These are phyloP conservation scores for Prosapia bicincta DNA, from an alignment of 2,888 invertebrate genomes.

Conservation along the genomic window DNA sequence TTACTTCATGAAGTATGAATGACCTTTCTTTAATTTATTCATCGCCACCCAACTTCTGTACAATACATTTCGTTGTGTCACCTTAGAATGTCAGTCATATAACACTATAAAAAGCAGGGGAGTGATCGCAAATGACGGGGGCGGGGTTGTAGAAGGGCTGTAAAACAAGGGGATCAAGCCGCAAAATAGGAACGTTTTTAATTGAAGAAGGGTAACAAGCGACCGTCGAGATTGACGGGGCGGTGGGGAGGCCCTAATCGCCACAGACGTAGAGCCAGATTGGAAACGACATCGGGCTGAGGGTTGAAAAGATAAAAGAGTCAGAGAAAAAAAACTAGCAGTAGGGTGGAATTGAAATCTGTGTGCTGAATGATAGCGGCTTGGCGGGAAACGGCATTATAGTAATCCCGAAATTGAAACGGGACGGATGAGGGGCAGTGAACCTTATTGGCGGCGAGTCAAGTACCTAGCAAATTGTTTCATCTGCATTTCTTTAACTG, in stretches of 20 bases:
- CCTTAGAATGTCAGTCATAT: neutral
- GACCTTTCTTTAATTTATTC: neutral
- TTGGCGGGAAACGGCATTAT: neutral
- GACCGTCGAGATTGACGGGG: neutral
- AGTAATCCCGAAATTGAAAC: neutral
- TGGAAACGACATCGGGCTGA: neutral
- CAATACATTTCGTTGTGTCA: neutral
- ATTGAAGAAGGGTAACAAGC: conserved; percentile 2
- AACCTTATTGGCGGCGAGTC: neutral
- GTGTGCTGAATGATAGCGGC: conserved; percentile 2
- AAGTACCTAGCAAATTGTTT: conserved; percentile 2
- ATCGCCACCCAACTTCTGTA: neutral
- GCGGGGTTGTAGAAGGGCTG: neutral
- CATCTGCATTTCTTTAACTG: neutral
- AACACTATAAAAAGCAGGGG: neutral
- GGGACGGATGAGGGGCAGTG: neutral
- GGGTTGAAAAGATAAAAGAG: conserved; percentile 2
- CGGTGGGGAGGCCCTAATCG: neutral
- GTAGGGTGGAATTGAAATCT: conserved; percentile 2
- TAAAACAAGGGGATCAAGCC: neutral
- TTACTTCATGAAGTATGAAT: too few species aligned
- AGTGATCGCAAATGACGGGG: neutral
- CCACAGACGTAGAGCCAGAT: conserved; percentile 2
- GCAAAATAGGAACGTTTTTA: neutral
- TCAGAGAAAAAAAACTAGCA: neutral